phyloP scores from a whole-genome alignment of 2,888 invertebrate species.

The Synanthedon tipuliformis region DNA sequence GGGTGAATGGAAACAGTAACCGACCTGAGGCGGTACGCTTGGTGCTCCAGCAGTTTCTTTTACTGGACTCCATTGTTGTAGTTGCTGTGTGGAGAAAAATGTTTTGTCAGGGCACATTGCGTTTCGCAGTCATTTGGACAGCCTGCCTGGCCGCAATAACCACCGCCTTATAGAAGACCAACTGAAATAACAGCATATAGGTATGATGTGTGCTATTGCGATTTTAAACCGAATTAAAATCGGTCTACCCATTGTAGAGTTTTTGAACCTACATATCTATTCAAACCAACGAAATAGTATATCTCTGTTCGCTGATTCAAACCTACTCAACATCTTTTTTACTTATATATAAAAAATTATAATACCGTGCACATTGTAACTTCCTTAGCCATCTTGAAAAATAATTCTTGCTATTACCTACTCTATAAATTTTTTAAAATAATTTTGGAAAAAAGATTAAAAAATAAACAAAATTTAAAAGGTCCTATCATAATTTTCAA shows the following conservation, averaged over 20 bases:
- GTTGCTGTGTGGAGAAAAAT: constrained; percentile 67
- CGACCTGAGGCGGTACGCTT: constrained; percentile 73
- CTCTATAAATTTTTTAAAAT: constrained; percentile 13
- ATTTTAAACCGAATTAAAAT: too few species aligned
- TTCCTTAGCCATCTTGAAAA: constrained; percentile 55
- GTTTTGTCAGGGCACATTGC: too few species aligned
- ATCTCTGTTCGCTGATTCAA: too few species aligned
- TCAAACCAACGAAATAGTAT: too few species aligned
- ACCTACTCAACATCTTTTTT: too few species aligned
- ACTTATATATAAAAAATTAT: constrained; percentile 3
- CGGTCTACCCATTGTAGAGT: too few species aligned
- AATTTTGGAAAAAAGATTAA: constrained; percentile 15
- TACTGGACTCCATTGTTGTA: constrained; percentile 81
- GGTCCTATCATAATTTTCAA: constrained; percentile 11
- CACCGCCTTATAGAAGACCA: too few species aligned
- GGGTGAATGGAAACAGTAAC: constrained; percentile 78
- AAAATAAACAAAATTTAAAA: constrained; percentile 17
- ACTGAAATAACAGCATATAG: neutral
- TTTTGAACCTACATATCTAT: too few species aligned
- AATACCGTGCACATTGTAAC: constrained; percentile 61
- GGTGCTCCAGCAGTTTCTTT: constrained; percentile 76
- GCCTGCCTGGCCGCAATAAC: too few species aligned
- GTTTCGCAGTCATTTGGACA: too few species aligned
- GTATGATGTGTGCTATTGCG: too few species aligned
- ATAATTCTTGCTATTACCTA: constrained; percentile 7